Evolutionary conservation across 1,140 invertebrate species (phyloP), one percentile per base, ranked within the genome.

Genomic region (Coelopa frigida): DNA sequence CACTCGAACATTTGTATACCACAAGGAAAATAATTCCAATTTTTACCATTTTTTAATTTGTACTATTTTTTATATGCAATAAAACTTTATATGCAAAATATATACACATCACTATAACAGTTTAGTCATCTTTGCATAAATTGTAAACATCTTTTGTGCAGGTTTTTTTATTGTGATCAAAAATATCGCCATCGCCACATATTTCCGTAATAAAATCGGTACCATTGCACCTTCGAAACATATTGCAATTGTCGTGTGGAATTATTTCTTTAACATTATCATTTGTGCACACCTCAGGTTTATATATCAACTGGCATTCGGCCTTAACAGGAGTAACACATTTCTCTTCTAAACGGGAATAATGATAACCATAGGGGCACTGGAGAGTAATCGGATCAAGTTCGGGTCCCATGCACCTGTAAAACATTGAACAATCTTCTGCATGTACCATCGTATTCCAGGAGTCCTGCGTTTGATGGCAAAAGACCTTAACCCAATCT

Each of bases 361-460:
- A 44, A 17, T 44, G 42, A 23, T 31, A 21, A 44, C 23, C 35
- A 5, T n/a, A 0, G 3, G 42, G 42, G 35, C 42, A 44, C 15
- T 20, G 18, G 14, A 18, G 11, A 20, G 2, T 3, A 3, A 22
- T 6, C 8, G 29, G 42, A 7, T 14, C 24, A 3, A 15, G 7
- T 15, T 15, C 14, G n/a, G 23, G 20, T 14, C n/a, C 42, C 42
- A 33, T 20, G 23, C 42, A 44, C 3, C 32, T 1, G 18, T 33
- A 44, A 33, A 14, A 44, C 3, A 8, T 10, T n/a, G 26, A n/a
- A 22, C 42, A 44, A 33, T 44, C 18, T 7, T 23, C 18, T n/a
- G 15, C 22, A 11, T 11, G 36, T n/a, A n/a, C n/a, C n/a, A n/a
- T n/a, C n/a, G n/a, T n/a, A n/a, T n/a, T n/a, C n/a, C n/a, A n/a